phyloP scores from a whole-genome alignment of 2,888 invertebrate genomes.

The Mythimna lalbum region DNA sequence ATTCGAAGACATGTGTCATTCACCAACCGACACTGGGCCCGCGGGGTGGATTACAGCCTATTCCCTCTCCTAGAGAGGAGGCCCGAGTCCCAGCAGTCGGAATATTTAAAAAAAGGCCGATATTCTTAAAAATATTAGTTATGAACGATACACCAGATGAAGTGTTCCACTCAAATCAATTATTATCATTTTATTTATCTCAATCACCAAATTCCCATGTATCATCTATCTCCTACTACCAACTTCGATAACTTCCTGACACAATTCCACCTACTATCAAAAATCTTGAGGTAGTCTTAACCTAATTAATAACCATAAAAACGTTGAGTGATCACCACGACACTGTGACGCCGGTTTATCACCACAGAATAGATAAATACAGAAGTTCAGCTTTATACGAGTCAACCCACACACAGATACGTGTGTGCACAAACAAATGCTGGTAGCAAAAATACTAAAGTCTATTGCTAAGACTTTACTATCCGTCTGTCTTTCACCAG shows the following conservation, averaged over 20 bases:
- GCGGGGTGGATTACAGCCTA: no score
- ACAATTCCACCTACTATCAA: constrained; percentile 36
- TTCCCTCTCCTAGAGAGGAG: no score
- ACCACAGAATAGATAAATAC: background rate
- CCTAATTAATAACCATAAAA: constrained; percentile 62
- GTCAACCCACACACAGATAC: no score
- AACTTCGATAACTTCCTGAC: constrained; percentile 23
- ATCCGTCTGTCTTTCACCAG: no score
- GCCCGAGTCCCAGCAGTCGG: no score
- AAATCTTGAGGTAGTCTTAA: constrained; percentile 56
- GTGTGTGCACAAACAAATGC: no score
- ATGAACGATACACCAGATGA: background rate
- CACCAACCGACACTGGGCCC: no score
- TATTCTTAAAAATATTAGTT: background rate
- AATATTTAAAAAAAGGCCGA: no score
- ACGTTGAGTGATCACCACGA: constrained; percentile 62
- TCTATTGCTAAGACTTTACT: no score
- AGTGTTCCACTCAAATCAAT: background rate
- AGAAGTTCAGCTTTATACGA: background rate
- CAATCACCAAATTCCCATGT: background rate
- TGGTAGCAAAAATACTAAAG: no score
- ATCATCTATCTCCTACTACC: constrained; percentile 9
- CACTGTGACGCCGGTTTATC: constrained; percentile 65
- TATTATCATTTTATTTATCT: background rate
- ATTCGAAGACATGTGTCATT: no score